Evolutionary conservation across 2,113 vertebrate species (phyloP), one percentile per base, ranked within the genome.

Genomic region (Aramus guarauna): DNA sequence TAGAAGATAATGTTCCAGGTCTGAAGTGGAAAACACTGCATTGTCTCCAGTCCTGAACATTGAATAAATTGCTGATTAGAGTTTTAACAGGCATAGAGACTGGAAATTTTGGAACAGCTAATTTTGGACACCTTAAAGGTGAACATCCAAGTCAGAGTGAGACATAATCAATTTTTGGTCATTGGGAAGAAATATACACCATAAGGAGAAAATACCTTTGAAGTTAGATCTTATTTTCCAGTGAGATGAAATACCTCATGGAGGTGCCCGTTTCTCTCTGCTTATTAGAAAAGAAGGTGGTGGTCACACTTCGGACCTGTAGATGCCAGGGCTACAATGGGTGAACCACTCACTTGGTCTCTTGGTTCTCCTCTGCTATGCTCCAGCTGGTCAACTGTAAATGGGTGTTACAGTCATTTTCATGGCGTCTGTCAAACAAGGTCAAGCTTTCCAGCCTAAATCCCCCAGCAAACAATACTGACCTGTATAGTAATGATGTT

Each of bases 141-240:
- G 45, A 90, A 14, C 4, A 43, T 20, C 32, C 32, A 69, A 89
- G 7, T 53, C 36, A 36, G 15, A 64, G 18, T 0, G 1, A 73
- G 20, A 47, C 5, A 11, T 50, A 64, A 84, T 8, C 2, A 8
- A 15, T n/a, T 86, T 91, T 34, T 36, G 14, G 12, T 83, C 19
- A 29, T 0, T 47, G 17, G 4, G 15, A 6, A 69, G 21, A 62
- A 50, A 39, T 8, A 20, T 9, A 37, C 4, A 47, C 3, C 5
- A 15, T 6, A 23, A 85, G 37, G 23, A 85, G 20, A 82, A 50
- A 87, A 32, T 16, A 21, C 3, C 2, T 90, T 71, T 89, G 52
- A 63, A 9, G 5, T 67, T 15, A 62, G 11, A 36, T 26, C 6
- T 8, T 37, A 32, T 50, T 78, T 87, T 76, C 11, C 39, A 37